Percentiles rank a stretch among this genome's conserved stretches.
These are phyloP conservation scores for Aquatica leii DNA, from an alignment of 2,888 invertebrate species.

Conservation along the genomic window DNA sequence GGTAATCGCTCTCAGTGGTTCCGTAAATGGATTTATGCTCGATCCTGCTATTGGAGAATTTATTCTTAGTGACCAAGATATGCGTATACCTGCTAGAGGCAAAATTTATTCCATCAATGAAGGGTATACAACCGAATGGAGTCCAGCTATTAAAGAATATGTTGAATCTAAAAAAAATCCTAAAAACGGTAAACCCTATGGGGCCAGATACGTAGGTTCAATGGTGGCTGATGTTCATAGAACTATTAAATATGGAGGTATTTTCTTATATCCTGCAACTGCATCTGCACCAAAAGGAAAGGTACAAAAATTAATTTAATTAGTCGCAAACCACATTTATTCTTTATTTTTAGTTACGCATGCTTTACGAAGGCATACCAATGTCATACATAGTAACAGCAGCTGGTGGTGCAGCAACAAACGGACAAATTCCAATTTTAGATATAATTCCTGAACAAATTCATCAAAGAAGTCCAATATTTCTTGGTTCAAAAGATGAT, in stretches of 20 bases:
- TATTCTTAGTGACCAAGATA: slow-evolving; percentile 85
- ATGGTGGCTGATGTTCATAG: slow-evolving; percentile 99
- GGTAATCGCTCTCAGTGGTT: slow-evolving; percentile 76
- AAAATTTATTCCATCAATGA: slow-evolving; percentile 88
- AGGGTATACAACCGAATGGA: slow-evolving; percentile 77
- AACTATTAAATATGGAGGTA: slow-evolving; percentile 98
- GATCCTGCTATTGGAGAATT: slow-evolving; percentile 84
- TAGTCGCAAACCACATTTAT: not conserved
- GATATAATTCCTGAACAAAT: slow-evolving; percentile 86
- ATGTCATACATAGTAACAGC: slow-evolving; percentile 94
- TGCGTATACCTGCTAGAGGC: slow-evolving; percentile 84
- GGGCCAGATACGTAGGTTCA: slow-evolving; percentile 97
- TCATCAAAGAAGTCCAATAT: slow-evolving; percentile 92
- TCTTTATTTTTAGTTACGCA: slow-evolving; percentile 75
- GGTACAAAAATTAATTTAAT: no score
- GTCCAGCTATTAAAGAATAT: slow-evolving; percentile 77
- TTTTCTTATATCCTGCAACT: slow-evolving; percentile 98
- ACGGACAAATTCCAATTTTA: slow-evolving; percentile 81
- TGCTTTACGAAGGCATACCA: slow-evolving; percentile 97
- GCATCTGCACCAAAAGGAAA: slow-evolving; percentile 91
- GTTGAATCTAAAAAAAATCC: slow-evolving; percentile 89
- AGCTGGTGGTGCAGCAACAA: slow-evolving; percentile 91
- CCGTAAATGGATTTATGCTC: slow-evolving; percentile 71
- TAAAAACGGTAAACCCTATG: slow-evolving; percentile 91
- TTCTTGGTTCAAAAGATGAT: slow-evolving; percentile 91